Percentiles rank a stretch among this genome's conserved stretches.
These are phyloP conservation scores for Dasyornis broadbenti DNA, from an alignment of 2,113 vertebrate genomes.

Conservation along the genomic window DNA sequence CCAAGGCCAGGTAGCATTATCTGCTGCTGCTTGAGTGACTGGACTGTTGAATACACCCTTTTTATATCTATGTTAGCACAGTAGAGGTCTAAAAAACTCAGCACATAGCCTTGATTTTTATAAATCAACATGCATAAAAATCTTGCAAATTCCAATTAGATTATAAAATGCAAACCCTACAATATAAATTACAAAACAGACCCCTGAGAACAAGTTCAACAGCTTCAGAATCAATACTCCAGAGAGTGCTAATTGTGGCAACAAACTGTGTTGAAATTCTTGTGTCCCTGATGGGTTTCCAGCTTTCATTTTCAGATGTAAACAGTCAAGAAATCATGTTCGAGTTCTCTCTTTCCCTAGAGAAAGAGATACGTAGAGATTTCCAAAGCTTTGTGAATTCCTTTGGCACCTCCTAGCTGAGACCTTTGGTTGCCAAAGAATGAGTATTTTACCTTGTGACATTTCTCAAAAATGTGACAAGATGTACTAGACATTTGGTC, in stretches of 20 bases:
- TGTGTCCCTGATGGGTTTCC: neutral
- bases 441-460: conserved; percentile 20
- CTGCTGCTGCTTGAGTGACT: neutral
- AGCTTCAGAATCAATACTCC: neutral
- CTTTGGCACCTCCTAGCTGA: conserved; percentile 13
- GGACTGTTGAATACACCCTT: neutral
- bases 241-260: neutral
- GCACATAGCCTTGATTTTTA: neutral
- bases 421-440: conserved; percentile 11
- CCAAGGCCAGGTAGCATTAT: neutral
- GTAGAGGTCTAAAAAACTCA: neutral
- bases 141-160: neutral
- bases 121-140: neutral
- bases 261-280: neutral
- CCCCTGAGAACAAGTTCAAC: neutral
- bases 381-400: conserved; percentile 30
- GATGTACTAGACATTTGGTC: neutral
- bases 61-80: neutral
- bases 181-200: neutral
- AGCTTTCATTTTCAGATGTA: conserved; percentile 12
- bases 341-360: neutral
- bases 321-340: neutral
- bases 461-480: neutral
- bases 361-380: neutral
- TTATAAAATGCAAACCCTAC: neutral